phyloP scores from a whole-genome alignment of 1,140 invertebrate genomes.

The Zaprionus africanus region DNA sequence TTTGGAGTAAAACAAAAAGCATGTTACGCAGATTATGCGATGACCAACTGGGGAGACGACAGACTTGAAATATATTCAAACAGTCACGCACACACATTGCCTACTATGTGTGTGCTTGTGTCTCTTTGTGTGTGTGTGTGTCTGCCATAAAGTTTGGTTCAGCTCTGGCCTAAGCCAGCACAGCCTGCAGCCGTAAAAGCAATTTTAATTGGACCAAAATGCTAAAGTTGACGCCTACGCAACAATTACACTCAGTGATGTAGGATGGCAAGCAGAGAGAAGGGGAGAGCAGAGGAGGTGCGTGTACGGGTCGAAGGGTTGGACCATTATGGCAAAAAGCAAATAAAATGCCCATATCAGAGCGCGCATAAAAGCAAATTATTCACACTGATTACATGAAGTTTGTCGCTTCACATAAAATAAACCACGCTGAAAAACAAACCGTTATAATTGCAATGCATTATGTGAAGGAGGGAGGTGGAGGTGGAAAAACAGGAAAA shows the following conservation, averaged over 20 bases:
- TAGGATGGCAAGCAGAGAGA: background rate
- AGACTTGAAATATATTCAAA: background rate
- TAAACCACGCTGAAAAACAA: slow-evolving; percentile 72
- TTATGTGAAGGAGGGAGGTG: slow-evolving; percentile 35
- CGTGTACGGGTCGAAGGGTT: slow-evolving; percentile 46
- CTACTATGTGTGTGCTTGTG: background rate
- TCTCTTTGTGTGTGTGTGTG: background rate
- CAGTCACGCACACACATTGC: background rate
- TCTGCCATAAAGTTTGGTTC: slow-evolving; percentile 18
- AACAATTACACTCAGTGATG: slow-evolving; percentile 55
- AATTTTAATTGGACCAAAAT: slow-evolving; percentile 79
- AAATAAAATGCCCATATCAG: slow-evolving; percentile 71
- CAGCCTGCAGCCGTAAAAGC: slow-evolving; percentile 60
- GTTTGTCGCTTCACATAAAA: slow-evolving; percentile 68
- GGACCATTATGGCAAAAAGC: slow-evolving; percentile 31
- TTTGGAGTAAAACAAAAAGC: slow-evolving; percentile 60
- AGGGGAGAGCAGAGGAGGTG: no score
- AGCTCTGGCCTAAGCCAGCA: background rate
- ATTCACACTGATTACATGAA: slow-evolving; percentile 80
- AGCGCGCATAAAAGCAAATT: slow-evolving; percentile 65
- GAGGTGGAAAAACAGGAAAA: no score
- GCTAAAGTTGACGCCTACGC: slow-evolving; percentile 55
- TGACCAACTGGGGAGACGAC: slow-evolving; percentile 32
- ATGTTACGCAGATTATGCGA: slow-evolving; percentile 49
- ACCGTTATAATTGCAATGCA: slow-evolving; percentile 77